Percentiles rank a stretch among this genome's conserved stretches.
These are phyloP conservation scores for Cistogaster globosa DNA, from an alignment of 2,888 invertebrate species.

Conservation along the genomic window DNA sequence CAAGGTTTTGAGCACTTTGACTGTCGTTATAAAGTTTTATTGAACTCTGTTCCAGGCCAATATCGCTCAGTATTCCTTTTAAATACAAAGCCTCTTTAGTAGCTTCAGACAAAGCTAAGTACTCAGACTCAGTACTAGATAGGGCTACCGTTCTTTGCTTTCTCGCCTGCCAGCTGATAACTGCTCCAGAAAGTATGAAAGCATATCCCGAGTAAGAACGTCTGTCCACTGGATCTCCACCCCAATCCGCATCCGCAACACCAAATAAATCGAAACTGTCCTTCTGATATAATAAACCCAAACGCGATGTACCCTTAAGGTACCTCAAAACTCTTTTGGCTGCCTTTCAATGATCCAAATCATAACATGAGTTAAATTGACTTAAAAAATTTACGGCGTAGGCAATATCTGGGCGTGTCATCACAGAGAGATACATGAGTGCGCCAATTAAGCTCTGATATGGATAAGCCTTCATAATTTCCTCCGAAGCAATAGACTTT, in stretches of 20 bases:
- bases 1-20: conserved; percentile 22
- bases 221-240: background rate
- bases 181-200: no score
- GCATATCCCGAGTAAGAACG: conserved; percentile 8
- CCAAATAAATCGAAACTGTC: background rate
- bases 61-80: no score
- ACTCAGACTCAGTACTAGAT: conserved; percentile 36
- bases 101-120: no score
- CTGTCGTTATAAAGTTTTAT: conserved; percentile 4
- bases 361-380: conserved; percentile 4
- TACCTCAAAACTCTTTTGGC: conserved; percentile 20
- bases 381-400: conserved; percentile 7
- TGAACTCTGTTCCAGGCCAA: background rate
- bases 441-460: background rate
- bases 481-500: no score
- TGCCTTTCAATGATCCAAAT: background rate
- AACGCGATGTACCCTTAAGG: background rate
- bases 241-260: conserved; percentile 12
- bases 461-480: background rate
- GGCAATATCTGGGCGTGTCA: background rate
- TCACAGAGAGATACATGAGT: background rate
- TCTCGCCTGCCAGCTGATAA: conserved; percentile 10
- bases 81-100: no score
- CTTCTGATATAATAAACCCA: background rate
- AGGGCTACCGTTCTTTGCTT: conserved; percentile 23